phyloP scores from a whole-genome alignment of 2,888 invertebrate genomes.

The Mylabris sibirica region DNA sequence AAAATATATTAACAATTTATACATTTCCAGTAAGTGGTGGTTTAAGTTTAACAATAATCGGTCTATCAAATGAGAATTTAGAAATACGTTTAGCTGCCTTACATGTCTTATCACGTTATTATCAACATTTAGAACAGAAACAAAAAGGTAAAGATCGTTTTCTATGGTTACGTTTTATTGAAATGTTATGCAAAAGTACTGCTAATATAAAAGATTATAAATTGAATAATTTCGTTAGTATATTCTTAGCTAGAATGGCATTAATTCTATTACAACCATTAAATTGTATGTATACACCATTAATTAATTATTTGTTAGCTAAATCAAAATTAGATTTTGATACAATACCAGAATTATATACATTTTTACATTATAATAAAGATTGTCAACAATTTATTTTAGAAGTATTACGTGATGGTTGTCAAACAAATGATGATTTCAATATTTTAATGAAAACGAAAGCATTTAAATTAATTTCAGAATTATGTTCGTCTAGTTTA shows the following conservation, averaged over 20 bases:
- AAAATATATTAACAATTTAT: constrained; percentile 75
- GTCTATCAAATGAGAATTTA: constrained; percentile 73
- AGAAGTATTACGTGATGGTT: constrained; percentile 77
- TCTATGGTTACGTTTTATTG: constrained; percentile 73
- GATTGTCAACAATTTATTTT: constrained; percentile 79
- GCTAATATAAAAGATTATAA: constrained; percentile 47
- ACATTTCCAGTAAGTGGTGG: constrained; percentile 74
- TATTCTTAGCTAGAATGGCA: constrained; percentile 76
- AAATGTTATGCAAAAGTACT: constrained; percentile 70
- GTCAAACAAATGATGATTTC: constrained; percentile 78
- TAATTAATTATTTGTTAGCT: constrained; percentile 60
- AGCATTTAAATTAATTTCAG: constrained; percentile 79
- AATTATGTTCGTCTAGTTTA: constrained; percentile 71
- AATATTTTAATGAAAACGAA: constrained; percentile 75
- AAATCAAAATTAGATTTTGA: constrained; percentile 79
- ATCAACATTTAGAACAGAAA: constrained; percentile 75
- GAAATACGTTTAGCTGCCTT: constrained; percentile 76
- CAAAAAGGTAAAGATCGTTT: constrained; percentile 70
- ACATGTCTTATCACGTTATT: constrained; percentile 76
- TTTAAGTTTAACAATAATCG: constrained; percentile 74
- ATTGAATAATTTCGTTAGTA: constrained; percentile 63
- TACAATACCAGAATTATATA: constrained; percentile 87
- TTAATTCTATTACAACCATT: constrained; percentile 77
- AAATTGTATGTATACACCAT: constrained; percentile 77
- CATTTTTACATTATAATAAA: constrained; percentile 76